A percentile compares a stretch with the other conserved stretches of the same genome.
Evolutionary conservation across 2,888 invertebrate species (phyloP).

Genomic region (Melanophora roralis): DNA sequence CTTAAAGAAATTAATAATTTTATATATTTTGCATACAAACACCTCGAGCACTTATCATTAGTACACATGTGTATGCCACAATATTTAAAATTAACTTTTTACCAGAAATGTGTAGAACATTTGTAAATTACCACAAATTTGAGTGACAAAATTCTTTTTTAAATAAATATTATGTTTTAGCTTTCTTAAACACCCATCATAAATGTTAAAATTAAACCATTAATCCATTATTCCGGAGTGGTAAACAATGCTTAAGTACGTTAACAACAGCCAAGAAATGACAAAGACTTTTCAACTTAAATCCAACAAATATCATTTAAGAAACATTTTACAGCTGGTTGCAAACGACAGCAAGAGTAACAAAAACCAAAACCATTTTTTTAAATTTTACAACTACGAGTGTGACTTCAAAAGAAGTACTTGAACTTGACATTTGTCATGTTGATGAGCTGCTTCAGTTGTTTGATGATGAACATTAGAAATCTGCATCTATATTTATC

Average conservation of each 20-base stretch:
- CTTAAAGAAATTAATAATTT: no score
- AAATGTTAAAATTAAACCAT: constrained; percentile 64
- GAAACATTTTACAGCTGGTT: constrained; percentile 54
- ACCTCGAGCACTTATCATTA: no score
- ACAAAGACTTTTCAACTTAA: constrained; percentile 38
- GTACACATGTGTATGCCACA: no score
- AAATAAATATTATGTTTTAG: not conserved
- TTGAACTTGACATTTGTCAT: constrained; percentile 61
- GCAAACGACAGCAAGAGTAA: not conserved
- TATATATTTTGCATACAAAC: no score
- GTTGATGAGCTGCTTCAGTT: constrained; percentile 43
- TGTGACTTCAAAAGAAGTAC: constrained; percentile 11
- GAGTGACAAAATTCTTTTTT: constrained; percentile 18
- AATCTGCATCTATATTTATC: constrained; percentile 39
- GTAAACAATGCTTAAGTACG: constrained; percentile 19
- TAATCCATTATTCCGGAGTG: constrained; percentile 54
- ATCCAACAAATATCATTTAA: constrained; percentile 33
- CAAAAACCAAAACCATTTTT: not conserved
- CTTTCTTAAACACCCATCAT: constrained; percentile 56
- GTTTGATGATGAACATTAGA: constrained; percentile 16
- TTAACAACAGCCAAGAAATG: constrained; percentile 18
- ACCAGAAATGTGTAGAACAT: not conserved
- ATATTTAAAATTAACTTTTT: no score
- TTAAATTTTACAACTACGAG: not conserved
- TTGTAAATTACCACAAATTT: constrained; percentile 28